Percentiles rank a stretch among this genome's conserved stretches.
phyloP scores from a whole-genome alignment of 2,888 invertebrate genomes.

The Cremastinae sp. region DNA sequence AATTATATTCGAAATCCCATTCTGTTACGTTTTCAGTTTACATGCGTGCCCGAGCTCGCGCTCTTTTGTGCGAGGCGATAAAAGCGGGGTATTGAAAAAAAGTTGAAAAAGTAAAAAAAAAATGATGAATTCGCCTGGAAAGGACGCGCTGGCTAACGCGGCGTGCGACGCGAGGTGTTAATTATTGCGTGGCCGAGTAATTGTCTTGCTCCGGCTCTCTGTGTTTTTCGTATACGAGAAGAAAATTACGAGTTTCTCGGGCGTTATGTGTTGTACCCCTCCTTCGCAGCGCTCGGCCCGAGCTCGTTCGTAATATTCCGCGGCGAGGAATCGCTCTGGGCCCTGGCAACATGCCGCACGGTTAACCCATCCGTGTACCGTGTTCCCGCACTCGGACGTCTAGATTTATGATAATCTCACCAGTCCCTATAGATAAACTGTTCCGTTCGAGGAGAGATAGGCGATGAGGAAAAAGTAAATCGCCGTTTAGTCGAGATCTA shows the following conservation, averaged over 20 bases:
- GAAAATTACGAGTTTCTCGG: slow-evolving; percentile 53
- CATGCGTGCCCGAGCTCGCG: too few species aligned
- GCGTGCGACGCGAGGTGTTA: slow-evolving; percentile 57
- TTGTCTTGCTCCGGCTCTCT: slow-evolving; percentile 55
- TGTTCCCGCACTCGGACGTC: slow-evolving; percentile 19
- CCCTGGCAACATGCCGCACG: slow-evolving; percentile 16
- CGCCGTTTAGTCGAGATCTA: too few species aligned
- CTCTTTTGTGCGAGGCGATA: background rate
- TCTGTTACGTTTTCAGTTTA: too few species aligned
- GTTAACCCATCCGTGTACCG: slow-evolving; percentile 45
- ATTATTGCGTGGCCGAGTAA: slow-evolving; percentile 60
- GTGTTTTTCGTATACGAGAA: slow-evolving; percentile 47
- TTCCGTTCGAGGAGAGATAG: background rate
- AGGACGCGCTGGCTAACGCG: slow-evolving; percentile 5
- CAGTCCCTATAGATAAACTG: slow-evolving; percentile 23
- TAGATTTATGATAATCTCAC: slow-evolving; percentile 48
- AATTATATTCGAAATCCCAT: too few species aligned
- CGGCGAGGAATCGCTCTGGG: slow-evolving; percentile 25
- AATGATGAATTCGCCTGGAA: slow-evolving; percentile 19
- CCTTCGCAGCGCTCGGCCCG: slow-evolving; percentile 25
- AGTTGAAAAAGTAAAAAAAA: slow-evolving; percentile 3
- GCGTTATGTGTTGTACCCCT: slow-evolving; percentile 40
- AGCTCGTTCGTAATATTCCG: slow-evolving; percentile 27
- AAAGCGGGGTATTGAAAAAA: background rate
- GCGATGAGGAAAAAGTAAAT: too few species aligned